phyloP scores from a whole-genome alignment of 2,888 invertebrate genomes.

The Eristalis tenax region DNA sequence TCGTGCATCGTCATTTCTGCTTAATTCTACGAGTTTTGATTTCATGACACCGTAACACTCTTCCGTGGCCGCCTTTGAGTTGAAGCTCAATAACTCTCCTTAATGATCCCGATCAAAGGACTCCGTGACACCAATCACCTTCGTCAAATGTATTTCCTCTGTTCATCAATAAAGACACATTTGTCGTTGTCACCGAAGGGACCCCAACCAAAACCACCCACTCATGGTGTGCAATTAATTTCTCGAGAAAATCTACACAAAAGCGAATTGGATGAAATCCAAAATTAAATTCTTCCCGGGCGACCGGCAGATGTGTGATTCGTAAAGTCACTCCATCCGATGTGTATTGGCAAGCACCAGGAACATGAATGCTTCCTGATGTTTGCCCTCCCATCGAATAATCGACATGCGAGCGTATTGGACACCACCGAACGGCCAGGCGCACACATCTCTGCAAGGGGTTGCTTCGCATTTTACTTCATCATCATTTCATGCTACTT shows the following conservation, averaged over 20 bases:
- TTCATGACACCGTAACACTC: not conserved
- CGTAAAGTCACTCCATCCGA: conserved; percentile 27
- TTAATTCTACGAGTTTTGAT: not conserved
- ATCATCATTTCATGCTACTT: conserved; percentile 42
- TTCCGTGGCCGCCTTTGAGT: not conserved
- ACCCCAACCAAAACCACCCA: not conserved
- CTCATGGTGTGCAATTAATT: conserved; percentile 28
- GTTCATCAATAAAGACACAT: conserved; percentile 3
- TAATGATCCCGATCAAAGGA: not conserved
- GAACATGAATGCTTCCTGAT: no score
- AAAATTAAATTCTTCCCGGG: conserved; percentile 3
- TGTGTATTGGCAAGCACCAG: conserved; percentile 24
- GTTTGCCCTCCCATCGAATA: not conserved
- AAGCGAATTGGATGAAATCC: conserved; percentile 48
- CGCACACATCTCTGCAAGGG: not conserved
- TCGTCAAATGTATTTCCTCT: not conserved
- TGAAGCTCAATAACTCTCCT: not conserved
- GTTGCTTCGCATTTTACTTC: conserved; percentile 31
- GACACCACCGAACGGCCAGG: not conserved
- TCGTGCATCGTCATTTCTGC: not conserved
- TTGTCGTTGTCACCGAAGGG: not conserved
- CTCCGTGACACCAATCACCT: not conserved
- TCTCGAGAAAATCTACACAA: conserved; percentile 1
- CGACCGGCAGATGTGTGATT: not conserved
- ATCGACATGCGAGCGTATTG: not conserved